Evolutionary conservation across 2,888 invertebrate species (phyloP), one percentile per base, ranked within the genome.

Genomic region (Tuberolachnus salignus): DNA sequence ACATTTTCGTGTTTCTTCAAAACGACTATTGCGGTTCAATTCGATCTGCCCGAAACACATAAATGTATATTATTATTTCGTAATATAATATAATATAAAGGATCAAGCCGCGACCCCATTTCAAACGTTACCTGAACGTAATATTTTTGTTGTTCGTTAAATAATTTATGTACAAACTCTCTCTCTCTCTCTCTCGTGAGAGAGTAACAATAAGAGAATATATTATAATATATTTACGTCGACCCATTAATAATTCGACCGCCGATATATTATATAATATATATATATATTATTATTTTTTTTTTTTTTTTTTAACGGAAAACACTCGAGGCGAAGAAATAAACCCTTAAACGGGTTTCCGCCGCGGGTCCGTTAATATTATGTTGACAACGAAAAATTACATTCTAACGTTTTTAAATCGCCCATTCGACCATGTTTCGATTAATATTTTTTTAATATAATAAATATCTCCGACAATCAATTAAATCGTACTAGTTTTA

Each of bases 361-460:
- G 21, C 44, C 10, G 26, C 23, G 21, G 21, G 21, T 61, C 61
- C 61, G 19, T 63, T 63, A 73, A 49, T 55, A n/a, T 6, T 4
- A 34, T 0, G 51, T 63, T 63, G 63, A 73, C 73, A 63, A 63
- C 63, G 51, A 73, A 73, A 73, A 63, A 73, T 73, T 63, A 73
- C 42, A 21, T n/a, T 23, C 16, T 4, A 63, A 21, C 73, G 1
- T 55, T 55, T 10, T 2, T 4, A 55, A 26, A 46, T 26, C n/a
- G n/a, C n/a, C n/a, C n/a, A n/a, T n/a, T n/a, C n/a, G n/a, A n/a
- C n/a, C n/a, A 19, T 11, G 71, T 72, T 59, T 72, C 8, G 8
- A 23, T 44, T 46, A 46, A 64, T 57, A 57, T 2, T 10, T 49
- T 9, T 14, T 10, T 9, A 19, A 10, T n/a, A 26, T 23, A 19